phyloP scores from a whole-genome alignment of 2,888 invertebrate genomes.

The Acrocyrtus sp. region DNA sequence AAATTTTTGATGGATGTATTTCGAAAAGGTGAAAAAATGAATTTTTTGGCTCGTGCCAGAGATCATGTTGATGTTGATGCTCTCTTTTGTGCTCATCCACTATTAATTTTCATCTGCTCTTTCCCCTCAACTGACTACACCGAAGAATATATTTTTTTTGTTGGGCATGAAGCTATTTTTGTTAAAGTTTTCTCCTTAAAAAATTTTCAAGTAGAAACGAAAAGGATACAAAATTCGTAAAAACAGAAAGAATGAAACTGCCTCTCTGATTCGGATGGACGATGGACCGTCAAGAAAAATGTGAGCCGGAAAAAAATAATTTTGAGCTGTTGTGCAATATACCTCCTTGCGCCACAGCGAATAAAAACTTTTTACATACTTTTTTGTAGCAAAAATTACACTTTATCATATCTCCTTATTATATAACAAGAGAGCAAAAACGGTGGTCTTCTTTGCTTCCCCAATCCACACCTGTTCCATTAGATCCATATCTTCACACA shows the following conservation, averaged over 20 bases:
- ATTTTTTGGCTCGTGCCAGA: background rate
- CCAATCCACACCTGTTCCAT: constrained; percentile 21
- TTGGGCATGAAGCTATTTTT: background rate
- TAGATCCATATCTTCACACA: constrained; percentile 20
- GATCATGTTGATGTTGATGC: no score
- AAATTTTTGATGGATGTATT: no score
- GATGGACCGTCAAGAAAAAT: constrained; percentile 15
- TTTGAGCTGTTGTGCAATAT: background rate
- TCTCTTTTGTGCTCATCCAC: constrained; percentile 6
- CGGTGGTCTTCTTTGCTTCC: background rate
- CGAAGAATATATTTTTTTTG: background rate
- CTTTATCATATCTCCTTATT: background rate
- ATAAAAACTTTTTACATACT: no score
- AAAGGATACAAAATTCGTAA: no score
- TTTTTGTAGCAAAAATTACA: no score
- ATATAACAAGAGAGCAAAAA: background rate
- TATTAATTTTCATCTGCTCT: constrained; percentile 26
- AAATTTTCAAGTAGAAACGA: no score
- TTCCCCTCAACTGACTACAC: background rate
- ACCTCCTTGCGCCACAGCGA: no score
- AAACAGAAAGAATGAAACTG: no score
- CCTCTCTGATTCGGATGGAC: constrained; percentile 10
- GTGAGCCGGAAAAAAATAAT: no score
- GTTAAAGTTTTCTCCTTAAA: background rate
- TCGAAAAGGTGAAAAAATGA: no score